Evolutionary conservation across 2,113 vertebrate genomes (phyloP).

Genomic region (Limanda limanda): DNA sequence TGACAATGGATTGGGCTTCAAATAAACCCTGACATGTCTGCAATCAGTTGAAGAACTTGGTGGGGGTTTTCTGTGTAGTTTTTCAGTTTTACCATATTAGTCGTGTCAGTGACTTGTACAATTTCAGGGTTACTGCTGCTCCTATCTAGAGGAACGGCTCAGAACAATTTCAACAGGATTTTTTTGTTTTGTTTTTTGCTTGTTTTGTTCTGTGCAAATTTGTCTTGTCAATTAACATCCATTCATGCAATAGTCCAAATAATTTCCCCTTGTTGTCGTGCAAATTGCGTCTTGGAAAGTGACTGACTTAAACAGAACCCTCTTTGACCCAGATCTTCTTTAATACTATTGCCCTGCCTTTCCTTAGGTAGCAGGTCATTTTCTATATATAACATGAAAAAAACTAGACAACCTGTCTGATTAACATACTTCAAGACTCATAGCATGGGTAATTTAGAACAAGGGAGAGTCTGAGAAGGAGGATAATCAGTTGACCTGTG

Average conservation of each 20-base stretch:
- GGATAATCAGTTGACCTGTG: not conserved
- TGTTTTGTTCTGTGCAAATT: constrained; percentile 2
- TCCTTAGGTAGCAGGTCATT: not conserved
- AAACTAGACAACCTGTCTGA: not conserved
- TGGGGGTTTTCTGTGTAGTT: constrained; percentile 4
- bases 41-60: constrained; percentile 17
- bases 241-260: constrained; percentile 6
- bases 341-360: not conserved
- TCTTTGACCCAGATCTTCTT: not conserved
- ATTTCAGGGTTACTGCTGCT: constrained; percentile 20
- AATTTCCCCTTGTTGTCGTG: constrained; percentile 6
- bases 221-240: constrained; percentile 28
- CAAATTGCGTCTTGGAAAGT: constrained; percentile 5
- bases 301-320: not conserved
- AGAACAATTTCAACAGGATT: constrained; percentile 40
- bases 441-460: not conserved
- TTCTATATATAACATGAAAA: not conserved
- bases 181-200: constrained; percentile 2
- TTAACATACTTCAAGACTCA: too few relatives aligned
- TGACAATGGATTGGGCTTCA: constrained; percentile 31
- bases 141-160: constrained; percentile 11
- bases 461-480: not conserved
- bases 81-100: constrained; percentile 18
- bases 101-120: constrained; percentile 19
- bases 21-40: constrained; percentile 28